These are phyloP conservation scores for Alexandromys oeconomus DNA, from an alignment of 2,797 vertebrate genomes.

Conservation along the genomic window DNA sequence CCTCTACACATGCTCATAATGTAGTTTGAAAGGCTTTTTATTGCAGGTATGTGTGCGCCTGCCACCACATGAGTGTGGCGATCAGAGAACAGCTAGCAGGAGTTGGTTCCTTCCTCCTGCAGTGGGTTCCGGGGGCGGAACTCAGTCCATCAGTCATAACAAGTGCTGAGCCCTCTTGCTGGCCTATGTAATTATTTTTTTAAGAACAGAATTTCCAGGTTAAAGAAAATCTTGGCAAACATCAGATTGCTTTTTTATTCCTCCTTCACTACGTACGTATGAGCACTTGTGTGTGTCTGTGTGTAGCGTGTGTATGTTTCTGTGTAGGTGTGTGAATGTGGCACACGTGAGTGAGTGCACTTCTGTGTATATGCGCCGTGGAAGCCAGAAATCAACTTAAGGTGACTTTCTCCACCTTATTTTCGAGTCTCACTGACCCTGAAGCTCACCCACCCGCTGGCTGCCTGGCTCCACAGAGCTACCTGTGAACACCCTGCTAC, in stretches of 20 bases:
- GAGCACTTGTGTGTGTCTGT: no score
- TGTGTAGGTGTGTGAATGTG: background rate
- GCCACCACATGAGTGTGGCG: background rate
- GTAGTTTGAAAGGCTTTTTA: background rate
- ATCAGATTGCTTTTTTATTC: background rate
- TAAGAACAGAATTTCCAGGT: conserved; percentile 21
- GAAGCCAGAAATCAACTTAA: background rate
- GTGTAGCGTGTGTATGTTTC: background rate
- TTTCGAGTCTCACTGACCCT: background rate
- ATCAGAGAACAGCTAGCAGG: background rate
- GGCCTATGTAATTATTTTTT: background rate
- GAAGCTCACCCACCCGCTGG: background rate
- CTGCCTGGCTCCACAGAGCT: background rate
- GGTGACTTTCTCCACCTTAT: background rate
- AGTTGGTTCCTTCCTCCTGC: background rate
- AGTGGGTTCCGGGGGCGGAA: background rate
- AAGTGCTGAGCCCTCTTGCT: background rate
- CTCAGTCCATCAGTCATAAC: background rate
- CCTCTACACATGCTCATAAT: background rate
- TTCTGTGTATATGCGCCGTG: background rate
- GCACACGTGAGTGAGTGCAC: background rate
- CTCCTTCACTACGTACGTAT: background rate
- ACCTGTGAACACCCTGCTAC: background rate
- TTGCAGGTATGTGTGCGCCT: background rate
- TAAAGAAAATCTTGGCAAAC: conserved; percentile 37